Evolutionary conservation across 1,140 invertebrate genomes (phyloP).

Genomic region (Drosophila mojavensis): DNA sequence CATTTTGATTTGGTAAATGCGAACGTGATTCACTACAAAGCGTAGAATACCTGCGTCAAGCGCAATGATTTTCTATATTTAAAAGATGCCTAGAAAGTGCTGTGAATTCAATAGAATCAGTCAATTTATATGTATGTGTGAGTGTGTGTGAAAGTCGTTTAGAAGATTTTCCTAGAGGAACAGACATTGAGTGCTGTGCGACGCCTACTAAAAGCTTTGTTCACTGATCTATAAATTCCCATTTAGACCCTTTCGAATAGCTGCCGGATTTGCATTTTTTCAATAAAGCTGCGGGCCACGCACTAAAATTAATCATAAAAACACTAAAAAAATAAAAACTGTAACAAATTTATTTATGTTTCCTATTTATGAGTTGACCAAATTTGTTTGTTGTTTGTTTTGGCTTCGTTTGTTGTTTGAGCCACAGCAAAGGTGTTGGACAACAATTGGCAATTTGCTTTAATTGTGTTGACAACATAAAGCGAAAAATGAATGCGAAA

Average conservation of each 20-base stretch:
- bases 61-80: conserved; percentile 59
- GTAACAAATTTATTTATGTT: conserved; percentile 70
- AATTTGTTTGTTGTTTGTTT: conserved; percentile 12
- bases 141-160: conserved; percentile 42
- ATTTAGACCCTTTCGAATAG: conserved; percentile 1
- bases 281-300: conserved; percentile 24
- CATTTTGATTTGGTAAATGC: conserved; percentile 44
- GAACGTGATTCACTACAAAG: conserved; percentile 42
- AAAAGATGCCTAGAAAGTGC: conserved; percentile 52
- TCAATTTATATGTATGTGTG: conserved; percentile 13
- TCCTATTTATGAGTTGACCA: not conserved
- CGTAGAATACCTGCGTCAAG: conserved; percentile 9
- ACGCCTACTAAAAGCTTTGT: conserved; percentile 24
- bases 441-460: conserved; percentile 70
- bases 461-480: conserved; percentile 61
- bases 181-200: not conserved
- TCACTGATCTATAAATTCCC: conserved; percentile 35
- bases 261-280: conserved; percentile 21
- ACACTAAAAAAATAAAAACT: conserved; percentile 31
- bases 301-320: conserved; percentile 17
- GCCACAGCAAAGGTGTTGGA: conserved; percentile 11
- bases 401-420: conserved; percentile 28
- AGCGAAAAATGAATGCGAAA: conserved; percentile 18
- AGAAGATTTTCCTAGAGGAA: conserved; percentile 9
- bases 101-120: conserved; percentile 1